Evolutionary conservation across 2,797 vertebrate species (phyloP).

Genomic region (Champsocephalus esox): DNA sequence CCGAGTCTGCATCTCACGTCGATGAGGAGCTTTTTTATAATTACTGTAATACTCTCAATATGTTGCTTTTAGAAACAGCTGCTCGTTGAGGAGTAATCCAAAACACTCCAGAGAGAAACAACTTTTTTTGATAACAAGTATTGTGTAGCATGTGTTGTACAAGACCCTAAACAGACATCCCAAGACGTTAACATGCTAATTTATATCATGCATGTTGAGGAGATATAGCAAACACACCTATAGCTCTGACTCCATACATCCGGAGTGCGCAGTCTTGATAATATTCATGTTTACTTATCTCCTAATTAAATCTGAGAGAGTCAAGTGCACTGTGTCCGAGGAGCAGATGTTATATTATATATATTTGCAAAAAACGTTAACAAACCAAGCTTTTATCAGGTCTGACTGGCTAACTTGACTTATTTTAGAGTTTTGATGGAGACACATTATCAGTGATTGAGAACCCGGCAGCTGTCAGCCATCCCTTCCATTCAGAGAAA

Average conservation of each 20-base stretch:
- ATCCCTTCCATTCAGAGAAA: conserved; percentile 65
- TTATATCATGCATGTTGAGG: conserved; percentile 15
- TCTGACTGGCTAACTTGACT: conserved; percentile 38
- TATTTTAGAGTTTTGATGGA: conserved; percentile 80
- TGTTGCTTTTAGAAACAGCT: conserved; percentile 51
- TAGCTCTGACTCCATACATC: conserved; percentile 28
- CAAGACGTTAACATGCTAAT: conserved; percentile 18
- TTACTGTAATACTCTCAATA: conserved; percentile 47
- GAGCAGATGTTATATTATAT: conserved; percentile 28
- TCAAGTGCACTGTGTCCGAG: conserved; percentile 27
- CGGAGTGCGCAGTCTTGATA: conserved; percentile 22
- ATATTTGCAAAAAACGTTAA: conserved; percentile 18
- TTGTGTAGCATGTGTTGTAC: background rate
- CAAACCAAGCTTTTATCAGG: conserved; percentile 14
- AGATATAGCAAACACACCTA: conserved; percentile 14
- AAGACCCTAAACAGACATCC: background rate
- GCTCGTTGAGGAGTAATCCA: conserved; percentile 26
- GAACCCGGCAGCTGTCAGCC: conserved; percentile 74
- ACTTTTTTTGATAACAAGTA: background rate
- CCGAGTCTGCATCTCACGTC: conserved; percentile 31
- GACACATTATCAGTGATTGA: conserved; percentile 80
- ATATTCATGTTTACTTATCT: conserved; percentile 24
- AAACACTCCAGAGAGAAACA: conserved; percentile 7
- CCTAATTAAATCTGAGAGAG: conserved; percentile 57
- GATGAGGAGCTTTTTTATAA: conserved; percentile 50